Percentiles rank a stretch among this genome's conserved stretches.
Conservation (phyloP, 2,888 invertebrate genomes). For the Odiellus spinosus region DNA sequence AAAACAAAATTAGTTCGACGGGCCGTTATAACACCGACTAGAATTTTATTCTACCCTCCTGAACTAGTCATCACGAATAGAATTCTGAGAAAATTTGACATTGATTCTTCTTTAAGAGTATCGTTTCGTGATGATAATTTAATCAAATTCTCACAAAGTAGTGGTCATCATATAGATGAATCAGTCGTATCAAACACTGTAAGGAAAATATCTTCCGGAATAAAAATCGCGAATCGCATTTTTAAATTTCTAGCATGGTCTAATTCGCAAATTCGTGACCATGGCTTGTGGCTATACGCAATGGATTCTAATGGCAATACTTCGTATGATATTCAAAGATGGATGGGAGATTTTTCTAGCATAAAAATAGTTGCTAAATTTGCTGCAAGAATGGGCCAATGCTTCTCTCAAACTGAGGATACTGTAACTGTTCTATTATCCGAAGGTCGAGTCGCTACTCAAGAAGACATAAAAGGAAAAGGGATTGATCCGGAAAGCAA, state of each 20-base stretch:
- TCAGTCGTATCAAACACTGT: too few species aligned
- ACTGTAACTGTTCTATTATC: too few species aligned
- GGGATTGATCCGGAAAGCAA: not conserved
- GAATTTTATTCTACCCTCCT: conserved; percentile 11
- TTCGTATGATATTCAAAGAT: conserved; percentile 14
- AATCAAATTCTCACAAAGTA: conserved; percentile 2
- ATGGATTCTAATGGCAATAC: conserved; percentile 9
- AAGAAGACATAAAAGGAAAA: too few species aligned
- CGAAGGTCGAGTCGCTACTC: too few species aligned
- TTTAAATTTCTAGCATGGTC: conserved; percentile 21
- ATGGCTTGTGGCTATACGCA: conserved; percentile 21
- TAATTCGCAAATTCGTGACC: conserved; percentile 20
- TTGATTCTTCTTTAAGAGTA: conserved; percentile 14
- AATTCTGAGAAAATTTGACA: conserved; percentile 6
- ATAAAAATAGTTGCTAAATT: conserved; percentile 19
- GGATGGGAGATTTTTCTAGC: conserved; percentile 19
- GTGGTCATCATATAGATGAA: too few species aligned
- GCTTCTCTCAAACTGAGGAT: conserved; percentile 16
- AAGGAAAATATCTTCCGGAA: conserved; percentile 5
- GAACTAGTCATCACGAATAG: conserved; percentile 13
- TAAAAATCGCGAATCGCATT: conserved; percentile 11
- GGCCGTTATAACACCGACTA: conserved; percentile 17
- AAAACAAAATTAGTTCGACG: conserved; percentile 15
- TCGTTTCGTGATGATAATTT: conserved; percentile 16
- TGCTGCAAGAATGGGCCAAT: conserved; percentile 21